phyloP scores from a whole-genome alignment of 2,797 vertebrate genomes.

The Philypnodon macrostomus region DNA sequence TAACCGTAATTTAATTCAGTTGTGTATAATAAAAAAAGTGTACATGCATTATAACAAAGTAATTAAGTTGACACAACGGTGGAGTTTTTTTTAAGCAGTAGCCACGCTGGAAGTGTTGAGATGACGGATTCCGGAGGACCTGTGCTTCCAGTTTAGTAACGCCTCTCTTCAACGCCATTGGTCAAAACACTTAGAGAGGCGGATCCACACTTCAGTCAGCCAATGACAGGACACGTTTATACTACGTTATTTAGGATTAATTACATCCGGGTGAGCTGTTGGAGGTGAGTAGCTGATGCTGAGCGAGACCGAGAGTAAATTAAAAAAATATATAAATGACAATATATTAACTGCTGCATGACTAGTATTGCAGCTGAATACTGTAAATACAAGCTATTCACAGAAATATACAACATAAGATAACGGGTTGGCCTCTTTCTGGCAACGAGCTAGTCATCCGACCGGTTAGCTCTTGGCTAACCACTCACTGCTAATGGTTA shows the following conservation, averaged over 20 bases:
- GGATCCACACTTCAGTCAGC: constrained; percentile 27
- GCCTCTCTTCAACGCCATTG: neutral
- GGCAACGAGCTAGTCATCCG: constrained; percentile 7
- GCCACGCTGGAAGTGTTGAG: constrained; percentile 48
- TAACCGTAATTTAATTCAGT: too few relatives aligned
- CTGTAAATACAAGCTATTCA: rapidly evolving
- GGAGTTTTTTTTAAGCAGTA: neutral
- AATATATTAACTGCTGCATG: too few relatives aligned
- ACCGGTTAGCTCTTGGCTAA: constrained; percentile 61
- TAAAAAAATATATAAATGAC: constrained; percentile 5
- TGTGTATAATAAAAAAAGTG: too few relatives aligned
- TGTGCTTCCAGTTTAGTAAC: neutral
- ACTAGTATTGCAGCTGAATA: rapidly evolving
- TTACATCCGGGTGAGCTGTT: constrained; percentile 68
- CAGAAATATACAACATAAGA: neutral
- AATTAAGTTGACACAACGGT: too few relatives aligned
- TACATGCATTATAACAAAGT: too few relatives aligned
- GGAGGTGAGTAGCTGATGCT: constrained; percentile 66
- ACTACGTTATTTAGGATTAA: constrained; percentile 36
- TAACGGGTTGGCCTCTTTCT: neutral
- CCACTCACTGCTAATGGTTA: constrained; percentile 19
- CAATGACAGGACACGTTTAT: constrained; percentile 47
- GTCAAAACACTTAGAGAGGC: constrained; percentile 49
- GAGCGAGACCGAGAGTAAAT: constrained; percentile 28
- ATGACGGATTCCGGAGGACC: neutral